Base-by-base conservation (phyloP, 2,797 vertebrate genomes). In the Prunella strophiata region DNA sequence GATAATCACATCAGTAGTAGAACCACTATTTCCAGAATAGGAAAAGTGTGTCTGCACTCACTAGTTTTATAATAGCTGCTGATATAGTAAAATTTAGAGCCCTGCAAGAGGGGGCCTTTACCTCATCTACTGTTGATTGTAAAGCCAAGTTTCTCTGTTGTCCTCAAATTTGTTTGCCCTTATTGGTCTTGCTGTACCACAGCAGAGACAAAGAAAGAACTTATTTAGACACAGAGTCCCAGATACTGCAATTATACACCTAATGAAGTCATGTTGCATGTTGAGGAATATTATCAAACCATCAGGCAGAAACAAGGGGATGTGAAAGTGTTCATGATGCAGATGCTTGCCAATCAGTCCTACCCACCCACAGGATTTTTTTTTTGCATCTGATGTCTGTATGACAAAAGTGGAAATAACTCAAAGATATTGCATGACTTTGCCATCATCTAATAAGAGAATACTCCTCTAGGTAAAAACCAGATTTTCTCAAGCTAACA, bases 11-110 rank as follows among this genome's bases (percentile, higher is more conserved):
- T 66, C 32, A 61, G 20, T 16, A 70, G 34, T 45, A 81, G 29
- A 85, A 58, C 4, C 18, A 48, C 22, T 34, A 18, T 1, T 0
- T 57, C 79, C 0, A 0, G 17, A 79, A 52, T 9, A 83, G 54
- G 55, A 81, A 81, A 86, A 65, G 0, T 1, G 1, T 9, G 3
- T 51, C 26, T 76, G 5, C 22, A 36, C 10, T 18, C 23, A 29
- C 27, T 77, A 10, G 4, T 61, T 89, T 68, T 42, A 3, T 36
- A 77, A 34, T 20, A 57, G 34, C 10, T 77, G 16, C 16, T 71
- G 47, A 38, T 50, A 38, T 0, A 74, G 52, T 57, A n/a, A 71
- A 74, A 83, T 71, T 10, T 45, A 42, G 51, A 36, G 29, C 16
- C 9, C 40, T 57, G 21, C 5, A 61, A 57, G 38, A 52, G 32